These are phyloP conservation scores for Rotaria macrura DNA, from an alignment of 2,888 invertebrate species.

Conservation along the genomic window DNA sequence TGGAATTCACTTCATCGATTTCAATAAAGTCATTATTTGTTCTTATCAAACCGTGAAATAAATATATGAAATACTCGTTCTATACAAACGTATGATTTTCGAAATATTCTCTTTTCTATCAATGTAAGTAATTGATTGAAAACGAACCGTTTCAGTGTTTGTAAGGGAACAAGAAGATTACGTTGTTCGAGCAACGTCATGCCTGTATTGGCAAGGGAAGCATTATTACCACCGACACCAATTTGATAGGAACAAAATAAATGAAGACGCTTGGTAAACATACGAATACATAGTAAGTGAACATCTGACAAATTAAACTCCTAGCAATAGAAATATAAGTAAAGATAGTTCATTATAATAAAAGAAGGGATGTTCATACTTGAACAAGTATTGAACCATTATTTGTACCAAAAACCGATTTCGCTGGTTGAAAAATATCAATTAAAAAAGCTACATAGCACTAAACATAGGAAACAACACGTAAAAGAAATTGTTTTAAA, in stretches of 20 bases:
- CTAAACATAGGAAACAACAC: not conserved
- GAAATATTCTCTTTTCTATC: too few relatives aligned
- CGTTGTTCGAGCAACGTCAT: not conserved
- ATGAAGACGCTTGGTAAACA: slow-evolving; percentile 10
- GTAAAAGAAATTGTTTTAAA: not conserved
- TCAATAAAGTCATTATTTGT: too few relatives aligned
- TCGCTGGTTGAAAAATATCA: not conserved
- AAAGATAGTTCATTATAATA: not conserved
- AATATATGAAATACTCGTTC: too few relatives aligned
- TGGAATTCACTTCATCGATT: too few relatives aligned
- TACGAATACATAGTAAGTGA: not conserved
- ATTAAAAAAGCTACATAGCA: not conserved
- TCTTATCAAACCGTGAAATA: too few relatives aligned
- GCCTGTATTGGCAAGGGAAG: not conserved
- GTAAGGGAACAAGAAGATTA: not conserved
- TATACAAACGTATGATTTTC: too few relatives aligned
- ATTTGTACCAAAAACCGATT: not conserved
- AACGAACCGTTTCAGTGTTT: not conserved
- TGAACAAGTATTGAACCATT: not conserved
- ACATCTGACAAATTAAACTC: slow-evolving; percentile 2
- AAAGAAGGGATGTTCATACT: not conserved
- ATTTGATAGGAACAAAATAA: slow-evolving; percentile 7
- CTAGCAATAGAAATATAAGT: not conserved
- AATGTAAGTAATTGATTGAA: too few relatives aligned
- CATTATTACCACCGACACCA: not conserved